These are phyloP conservation scores for Cheirogaleus major DNA, from an alignment of 2,797 vertebrate genomes.

Conservation along the genomic window DNA sequence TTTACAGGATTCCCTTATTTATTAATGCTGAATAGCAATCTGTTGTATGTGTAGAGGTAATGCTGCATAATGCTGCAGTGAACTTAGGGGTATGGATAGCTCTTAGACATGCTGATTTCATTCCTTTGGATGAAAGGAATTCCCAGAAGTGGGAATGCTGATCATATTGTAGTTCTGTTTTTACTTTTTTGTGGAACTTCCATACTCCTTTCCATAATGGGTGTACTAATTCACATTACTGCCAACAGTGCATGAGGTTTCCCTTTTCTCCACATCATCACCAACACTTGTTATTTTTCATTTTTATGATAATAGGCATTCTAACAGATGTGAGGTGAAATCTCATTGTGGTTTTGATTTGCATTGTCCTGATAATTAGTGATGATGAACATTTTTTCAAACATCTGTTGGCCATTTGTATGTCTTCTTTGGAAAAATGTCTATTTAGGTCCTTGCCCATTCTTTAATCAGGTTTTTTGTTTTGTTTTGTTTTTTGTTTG, in stretches of 20 bases:
- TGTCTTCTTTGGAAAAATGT: background rate
- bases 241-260: background rate
- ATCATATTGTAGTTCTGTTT: background rate
- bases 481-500: too few relatives aligned
- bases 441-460: background rate
- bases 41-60: background rate
- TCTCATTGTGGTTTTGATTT: background rate
- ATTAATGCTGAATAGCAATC: background rate
- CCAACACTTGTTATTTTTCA: background rate
- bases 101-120: background rate
- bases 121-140: background rate
- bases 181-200: background rate
- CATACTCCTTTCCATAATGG: too few relatives aligned
- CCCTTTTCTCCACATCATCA: background rate
- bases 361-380: background rate
- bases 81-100: accelerated
- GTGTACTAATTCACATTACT: background rate
- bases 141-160: background rate
- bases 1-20: background rate
- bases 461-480: background rate
- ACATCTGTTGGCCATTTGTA: background rate
- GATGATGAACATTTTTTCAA: background rate
- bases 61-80: background rate
- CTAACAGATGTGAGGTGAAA: background rate
- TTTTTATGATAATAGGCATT: background rate